phyloP scores from a whole-genome alignment of 2,113 vertebrate species.

The Rana temporaria region DNA sequence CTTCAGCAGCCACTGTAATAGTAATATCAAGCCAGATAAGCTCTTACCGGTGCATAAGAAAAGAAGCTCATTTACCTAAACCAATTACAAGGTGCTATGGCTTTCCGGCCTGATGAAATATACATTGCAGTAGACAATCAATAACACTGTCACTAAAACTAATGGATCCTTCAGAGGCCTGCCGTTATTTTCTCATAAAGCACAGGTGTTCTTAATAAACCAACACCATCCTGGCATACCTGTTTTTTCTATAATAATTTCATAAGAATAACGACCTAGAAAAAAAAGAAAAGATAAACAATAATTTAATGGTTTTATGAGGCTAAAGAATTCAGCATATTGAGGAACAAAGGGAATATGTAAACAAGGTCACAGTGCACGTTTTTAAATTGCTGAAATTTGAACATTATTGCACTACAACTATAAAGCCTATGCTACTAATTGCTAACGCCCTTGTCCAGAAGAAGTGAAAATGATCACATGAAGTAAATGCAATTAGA shows the following conservation, averaged over 20 bases:
- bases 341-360: not conserved
- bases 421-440: too few species aligned
- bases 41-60: slow-evolving; percentile 42
- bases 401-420: not conserved
- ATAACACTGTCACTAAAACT: slow-evolving; percentile 56
- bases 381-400: not conserved
- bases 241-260: slow-evolving; percentile 50
- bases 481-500: too few species aligned
- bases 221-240: slow-evolving; percentile 14
- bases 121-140: slow-evolving; percentile 54
- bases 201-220: slow-evolving; percentile 57
- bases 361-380: slow-evolving; percentile 3
- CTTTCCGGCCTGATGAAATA: slow-evolving; percentile 56
- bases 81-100: slow-evolving; percentile 55
- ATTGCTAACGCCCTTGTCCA: too few species aligned
- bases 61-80: slow-evolving; percentile 57
- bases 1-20: slow-evolving; percentile 27
- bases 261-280: slow-evolving; percentile 37
- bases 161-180: slow-evolving; percentile 55
- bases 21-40: slow-evolving; percentile 53
- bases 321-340: not conserved
- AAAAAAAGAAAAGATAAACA: slow-evolving; percentile 47
- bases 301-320: slow-evolving; percentile 29
- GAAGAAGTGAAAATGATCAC: too few species aligned
- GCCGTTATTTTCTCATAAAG: slow-evolving; percentile 57